Conservation (phyloP, 2,797 vertebrate species). For the Chaenodraco wilsoni region DNA sequence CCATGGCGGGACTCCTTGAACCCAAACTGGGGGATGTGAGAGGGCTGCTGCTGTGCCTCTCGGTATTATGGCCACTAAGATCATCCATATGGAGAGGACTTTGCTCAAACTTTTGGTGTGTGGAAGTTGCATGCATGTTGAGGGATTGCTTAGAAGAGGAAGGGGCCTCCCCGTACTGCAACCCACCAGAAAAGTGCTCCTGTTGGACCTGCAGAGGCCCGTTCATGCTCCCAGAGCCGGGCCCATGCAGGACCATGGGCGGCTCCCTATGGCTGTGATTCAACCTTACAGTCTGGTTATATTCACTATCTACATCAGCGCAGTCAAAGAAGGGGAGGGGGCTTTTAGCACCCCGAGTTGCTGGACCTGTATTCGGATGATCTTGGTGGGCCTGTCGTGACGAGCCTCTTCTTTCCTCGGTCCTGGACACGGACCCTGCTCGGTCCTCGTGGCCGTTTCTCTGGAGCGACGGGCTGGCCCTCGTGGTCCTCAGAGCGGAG, state of each 20-base stretch:
- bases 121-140: slow-evolving; percentile 8
- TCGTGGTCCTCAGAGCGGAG: slow-evolving; percentile 74
- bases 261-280: slow-evolving; percentile 85
- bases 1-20: slow-evolving; percentile 81
- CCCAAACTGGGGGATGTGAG: slow-evolving; percentile 75
- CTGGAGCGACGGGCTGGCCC: slow-evolving; percentile 79
- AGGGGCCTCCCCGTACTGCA: slow-evolving; percentile 81
- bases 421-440: slow-evolving; percentile 64
- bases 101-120: slow-evolving; percentile 78
- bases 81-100: slow-evolving; percentile 78
- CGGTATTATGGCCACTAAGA: slow-evolving; percentile 75
- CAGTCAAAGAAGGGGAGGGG: slow-evolving; percentile 90
- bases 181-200: slow-evolving; percentile 77
- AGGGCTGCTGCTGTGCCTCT: slow-evolving; percentile 75
- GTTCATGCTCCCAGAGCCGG: slow-evolving; percentile 59
- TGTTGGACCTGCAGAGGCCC: slow-evolving; percentile 68
- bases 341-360: slow-evolving; percentile 87
- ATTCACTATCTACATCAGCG: slow-evolving; percentile 90
- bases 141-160: slow-evolving; percentile 69
- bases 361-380: slow-evolving; percentile 94
- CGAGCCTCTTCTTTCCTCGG: slow-evolving; percentile 80
- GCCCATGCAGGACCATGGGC: slow-evolving; percentile 67
- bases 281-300: slow-evolving; percentile 82
- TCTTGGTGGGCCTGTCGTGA: slow-evolving; percentile 83
- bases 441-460: slow-evolving; percentile 77